These are phyloP conservation scores for Busseola fusca DNA, from an alignment of 2,888 invertebrate species.

Conservation along the genomic window DNA sequence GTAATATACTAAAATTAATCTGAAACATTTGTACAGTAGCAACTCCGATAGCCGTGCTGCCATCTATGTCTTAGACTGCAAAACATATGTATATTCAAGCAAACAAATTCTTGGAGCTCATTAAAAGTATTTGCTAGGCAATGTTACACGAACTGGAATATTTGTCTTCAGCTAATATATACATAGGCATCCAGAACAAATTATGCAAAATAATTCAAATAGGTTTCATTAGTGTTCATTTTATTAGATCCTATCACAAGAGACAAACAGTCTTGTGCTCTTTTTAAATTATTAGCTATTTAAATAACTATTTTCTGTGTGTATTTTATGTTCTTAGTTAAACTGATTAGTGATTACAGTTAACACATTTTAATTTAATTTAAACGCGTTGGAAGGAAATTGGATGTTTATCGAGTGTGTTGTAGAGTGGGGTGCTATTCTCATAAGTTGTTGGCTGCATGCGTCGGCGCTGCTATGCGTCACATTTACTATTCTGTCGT, in stretches of 20 bases:
- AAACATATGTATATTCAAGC: constrained; percentile 33
- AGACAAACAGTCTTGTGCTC: constrained; percentile 33
- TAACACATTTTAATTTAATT: constrained; percentile 65
- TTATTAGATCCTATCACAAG: constrained; percentile 53
- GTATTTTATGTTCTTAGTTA: constrained; percentile 54
- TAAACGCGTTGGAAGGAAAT: constrained; percentile 66
- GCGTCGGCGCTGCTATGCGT: constrained; percentile 63
- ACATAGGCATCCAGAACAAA: constrained; percentile 45
- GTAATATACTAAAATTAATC: constrained; percentile 16
- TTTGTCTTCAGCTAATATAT: constrained; percentile 58
- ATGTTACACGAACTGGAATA: constrained; percentile 40
- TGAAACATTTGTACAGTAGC: constrained; percentile 14
- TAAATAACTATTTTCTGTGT: constrained; percentile 39
- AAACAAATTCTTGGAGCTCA: constrained; percentile 49
- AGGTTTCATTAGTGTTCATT: constrained; percentile 45
- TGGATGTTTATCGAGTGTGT: constrained; percentile 66
- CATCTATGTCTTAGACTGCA: constrained; percentile 35
- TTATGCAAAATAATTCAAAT: constrained; percentile 61
- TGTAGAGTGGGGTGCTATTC: constrained; percentile 56
- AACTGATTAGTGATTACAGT: constrained; percentile 61
- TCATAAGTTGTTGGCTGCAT: constrained; percentile 67
- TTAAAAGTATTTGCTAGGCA: constrained; percentile 46
- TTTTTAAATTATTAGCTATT: constrained; percentile 53
- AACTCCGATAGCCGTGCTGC: constrained; percentile 21
- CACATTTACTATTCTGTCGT: constrained; percentile 54